Evolutionary conservation across 2,888 invertebrate genomes (phyloP).

Genomic region (Rhopalosiphum nymphaeae): DNA sequence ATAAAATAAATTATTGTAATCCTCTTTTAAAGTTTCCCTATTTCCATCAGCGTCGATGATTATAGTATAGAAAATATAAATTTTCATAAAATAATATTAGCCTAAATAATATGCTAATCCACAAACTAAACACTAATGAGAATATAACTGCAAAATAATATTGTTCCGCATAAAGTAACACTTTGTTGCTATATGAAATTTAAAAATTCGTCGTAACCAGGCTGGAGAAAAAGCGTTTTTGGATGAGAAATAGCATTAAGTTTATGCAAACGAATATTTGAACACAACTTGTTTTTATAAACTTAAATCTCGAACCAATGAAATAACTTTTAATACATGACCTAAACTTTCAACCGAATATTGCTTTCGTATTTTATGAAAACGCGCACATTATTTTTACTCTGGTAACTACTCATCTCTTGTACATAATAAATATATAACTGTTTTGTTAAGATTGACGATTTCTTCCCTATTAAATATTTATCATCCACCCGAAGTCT

Average conservation of each 20-base stretch:
- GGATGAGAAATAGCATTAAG: slow-evolving; percentile 44
- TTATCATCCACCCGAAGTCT: slow-evolving; percentile 35
- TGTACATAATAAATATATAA: not conserved
- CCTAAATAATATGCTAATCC: slow-evolving; percentile 15
- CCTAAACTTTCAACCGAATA: slow-evolving; percentile 37
- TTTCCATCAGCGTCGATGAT: not conserved
- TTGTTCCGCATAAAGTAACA: slow-evolving; percentile 41
- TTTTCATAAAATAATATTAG: not conserved
- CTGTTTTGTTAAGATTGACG: slow-evolving; percentile 3
- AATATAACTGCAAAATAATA: slow-evolving; percentile 45
- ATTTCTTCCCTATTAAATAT: slow-evolving; percentile 39
- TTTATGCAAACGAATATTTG: not conserved
- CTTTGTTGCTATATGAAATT: not conserved
- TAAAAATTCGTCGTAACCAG: slow-evolving; percentile 35
- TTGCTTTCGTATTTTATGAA: not conserved
- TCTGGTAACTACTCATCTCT: not conserved
- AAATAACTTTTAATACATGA: slow-evolving; percentile 38
- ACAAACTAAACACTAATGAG: slow-evolving; percentile 46
- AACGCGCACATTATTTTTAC: slow-evolving; percentile 31
- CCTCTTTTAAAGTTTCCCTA: not conserved
- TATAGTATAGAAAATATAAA: not conserved
- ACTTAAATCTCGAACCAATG: not conserved
- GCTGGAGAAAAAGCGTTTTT: not conserved
- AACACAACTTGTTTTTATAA: slow-evolving; percentile 39
- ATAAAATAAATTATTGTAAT: not conserved